Conservation (phyloP, 2,888 invertebrate genomes). For the Cephus pygmeus region DNA sequence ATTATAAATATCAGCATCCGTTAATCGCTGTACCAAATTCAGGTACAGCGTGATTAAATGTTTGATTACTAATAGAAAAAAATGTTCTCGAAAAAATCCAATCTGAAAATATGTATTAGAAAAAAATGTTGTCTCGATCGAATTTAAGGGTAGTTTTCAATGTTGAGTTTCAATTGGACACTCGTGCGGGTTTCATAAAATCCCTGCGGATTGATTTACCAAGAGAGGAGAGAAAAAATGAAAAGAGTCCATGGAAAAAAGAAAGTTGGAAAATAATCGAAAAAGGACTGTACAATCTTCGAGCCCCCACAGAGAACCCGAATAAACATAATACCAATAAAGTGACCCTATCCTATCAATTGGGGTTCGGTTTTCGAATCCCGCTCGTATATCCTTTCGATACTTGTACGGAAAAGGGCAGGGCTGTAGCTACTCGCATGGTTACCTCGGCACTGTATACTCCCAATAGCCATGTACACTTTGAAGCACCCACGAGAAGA, state of each 20-base stretch:
- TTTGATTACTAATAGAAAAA: background rate
- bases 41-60: background rate
- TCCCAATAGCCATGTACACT: background rate
- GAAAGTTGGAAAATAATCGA: background rate
- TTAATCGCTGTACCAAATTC: background rate
- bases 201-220: background rate
- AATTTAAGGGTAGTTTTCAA: background rate
- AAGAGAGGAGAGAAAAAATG: background rate
- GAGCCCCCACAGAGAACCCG: background rate
- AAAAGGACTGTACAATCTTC: background rate
- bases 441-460: background rate
- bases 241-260: background rate
- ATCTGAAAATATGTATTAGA: background rate
- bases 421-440: background rate
- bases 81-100: too few species aligned
- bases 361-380: slow-evolving; percentile 4
- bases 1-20: background rate
- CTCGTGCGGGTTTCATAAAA: background rate
- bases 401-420: background rate
- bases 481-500: background rate
- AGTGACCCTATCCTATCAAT: slow-evolving; percentile 3
- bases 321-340: slow-evolving; percentile 7
- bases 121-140: background rate
- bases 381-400: background rate
- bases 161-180: background rate